A percentile compares a stretch with the other conserved stretches of the same genome.
These are phyloP conservation scores for Papilio gigon DNA, from an alignment of 2,888 invertebrate genomes.

Conservation along the genomic window DNA sequence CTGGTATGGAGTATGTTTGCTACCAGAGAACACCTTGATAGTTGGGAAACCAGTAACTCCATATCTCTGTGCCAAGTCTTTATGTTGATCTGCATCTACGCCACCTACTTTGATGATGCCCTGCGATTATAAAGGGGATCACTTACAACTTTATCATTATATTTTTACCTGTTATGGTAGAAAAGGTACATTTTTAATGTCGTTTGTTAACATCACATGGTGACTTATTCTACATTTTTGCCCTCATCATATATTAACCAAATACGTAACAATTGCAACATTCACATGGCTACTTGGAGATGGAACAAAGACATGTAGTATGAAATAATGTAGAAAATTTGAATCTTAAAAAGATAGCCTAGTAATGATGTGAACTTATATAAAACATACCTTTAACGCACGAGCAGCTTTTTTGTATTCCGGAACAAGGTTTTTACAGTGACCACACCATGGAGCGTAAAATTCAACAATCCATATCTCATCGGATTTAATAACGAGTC, in stretches of 20 bases:
- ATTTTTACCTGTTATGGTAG: background rate
- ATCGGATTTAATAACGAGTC: constrained; percentile 90
- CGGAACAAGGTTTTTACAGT: constrained; percentile 93
- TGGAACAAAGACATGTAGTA: too few relatives aligned
- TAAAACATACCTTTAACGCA: constrained; percentile 89
- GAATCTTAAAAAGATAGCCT: too few relatives aligned
- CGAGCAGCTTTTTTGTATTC: constrained; percentile 97
- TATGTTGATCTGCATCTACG: constrained; percentile 95
- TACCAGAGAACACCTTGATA: constrained; percentile 94
- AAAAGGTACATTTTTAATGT: background rate
- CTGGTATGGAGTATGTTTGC: constrained; percentile 94
- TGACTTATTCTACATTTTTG: too few relatives aligned
- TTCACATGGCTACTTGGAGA: too few relatives aligned
- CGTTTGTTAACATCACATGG: too few relatives aligned
- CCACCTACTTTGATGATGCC: constrained; percentile 97
- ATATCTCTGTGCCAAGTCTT: constrained; percentile 89
- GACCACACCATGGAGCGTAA: constrained; percentile 98
- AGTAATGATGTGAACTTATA: constrained; percentile 29
- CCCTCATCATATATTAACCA: background rate
- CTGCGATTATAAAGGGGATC: constrained; percentile 68
- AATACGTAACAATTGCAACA: too few relatives aligned
- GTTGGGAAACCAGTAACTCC: constrained; percentile 97
- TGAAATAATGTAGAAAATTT: too few relatives aligned
- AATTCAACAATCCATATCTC: constrained; percentile 98
- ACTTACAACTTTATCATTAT: constrained; percentile 20